These are phyloP conservation scores for Paedocypris sp. DNA, from an alignment of 2,113 vertebrate species.

Conservation along the genomic window DNA sequence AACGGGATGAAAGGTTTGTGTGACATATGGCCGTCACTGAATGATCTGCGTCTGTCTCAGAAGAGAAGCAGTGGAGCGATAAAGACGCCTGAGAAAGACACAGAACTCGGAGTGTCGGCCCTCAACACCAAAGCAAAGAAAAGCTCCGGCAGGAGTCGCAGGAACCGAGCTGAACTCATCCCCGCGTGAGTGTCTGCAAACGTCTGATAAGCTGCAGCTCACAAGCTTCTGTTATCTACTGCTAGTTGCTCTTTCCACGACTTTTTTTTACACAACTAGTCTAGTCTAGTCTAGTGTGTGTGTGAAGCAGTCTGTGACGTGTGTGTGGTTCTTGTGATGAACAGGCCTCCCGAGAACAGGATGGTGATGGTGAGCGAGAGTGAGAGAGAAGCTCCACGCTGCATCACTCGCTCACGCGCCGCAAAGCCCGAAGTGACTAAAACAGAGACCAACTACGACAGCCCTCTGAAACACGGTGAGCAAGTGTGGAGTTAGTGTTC, in stretches of 20 bases:
- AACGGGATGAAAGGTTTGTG: not conserved
- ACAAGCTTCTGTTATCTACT: too few species aligned
- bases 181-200: slow-evolving; percentile 50
- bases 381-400: slow-evolving; percentile 61
- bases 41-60: not conserved
- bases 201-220: too few species aligned
- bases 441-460: slow-evolving; percentile 38
- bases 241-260: too few species aligned
- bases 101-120: slow-evolving; percentile 56
- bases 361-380: slow-evolving; percentile 57
- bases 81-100: slow-evolving; percentile 66
- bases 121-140: slow-evolving; percentile 71
- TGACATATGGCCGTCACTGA: too few species aligned
- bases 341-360: slow-evolving; percentile 71
- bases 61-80: slow-evolving; percentile 60
- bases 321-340: not conserved
- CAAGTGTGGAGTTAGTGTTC: slow-evolving; percentile 37
- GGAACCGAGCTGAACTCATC: slow-evolving; percentile 55
- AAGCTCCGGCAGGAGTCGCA: slow-evolving; percentile 74
- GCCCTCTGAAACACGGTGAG: slow-evolving; percentile 54
- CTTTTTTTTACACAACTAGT: too few species aligned
- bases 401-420: slow-evolving; percentile 48
- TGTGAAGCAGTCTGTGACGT: not conserved
- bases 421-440: slow-evolving; percentile 59
- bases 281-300: too few species aligned